Conservation (phyloP, 1,140 invertebrate species). For the Myzus persicae region DNA sequence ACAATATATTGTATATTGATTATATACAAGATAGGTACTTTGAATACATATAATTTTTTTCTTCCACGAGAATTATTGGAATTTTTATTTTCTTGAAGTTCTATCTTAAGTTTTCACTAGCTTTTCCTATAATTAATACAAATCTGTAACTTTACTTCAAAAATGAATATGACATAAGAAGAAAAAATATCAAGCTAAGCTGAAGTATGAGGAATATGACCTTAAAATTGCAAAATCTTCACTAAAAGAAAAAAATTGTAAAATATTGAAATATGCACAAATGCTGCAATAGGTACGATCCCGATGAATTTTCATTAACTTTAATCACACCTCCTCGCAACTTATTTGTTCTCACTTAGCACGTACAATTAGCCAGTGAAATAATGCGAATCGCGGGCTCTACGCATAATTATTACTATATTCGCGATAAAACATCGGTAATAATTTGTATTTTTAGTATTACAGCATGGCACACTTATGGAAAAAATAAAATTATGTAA, state of each 20-base stretch:
- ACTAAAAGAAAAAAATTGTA: not conserved
- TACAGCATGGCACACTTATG: not conserved
- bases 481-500: not conserved
- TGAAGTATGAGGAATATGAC: not conserved
- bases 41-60: not conserved
- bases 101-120: not conserved
- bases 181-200: not conserved
- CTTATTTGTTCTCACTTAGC: too few species aligned
- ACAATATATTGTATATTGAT: not conserved
- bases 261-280: not conserved
- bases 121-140: too few species aligned
- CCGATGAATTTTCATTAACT: not conserved
- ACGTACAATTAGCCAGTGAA: not conserved
- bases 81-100: not conserved
- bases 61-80: not conserved
- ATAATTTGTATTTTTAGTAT: not conserved
- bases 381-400: accelerated
- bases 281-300: not conserved
- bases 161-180: not conserved
- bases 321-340: too few species aligned
- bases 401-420: too few species aligned
- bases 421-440: not conserved
- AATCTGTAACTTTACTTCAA: not conserved
- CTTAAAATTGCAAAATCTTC: not conserved
- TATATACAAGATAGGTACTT: not conserved